These are phyloP conservation scores for Platysternon megacephalum DNA, from an alignment of 2,113 vertebrate genomes.

Conservation along the genomic window DNA sequence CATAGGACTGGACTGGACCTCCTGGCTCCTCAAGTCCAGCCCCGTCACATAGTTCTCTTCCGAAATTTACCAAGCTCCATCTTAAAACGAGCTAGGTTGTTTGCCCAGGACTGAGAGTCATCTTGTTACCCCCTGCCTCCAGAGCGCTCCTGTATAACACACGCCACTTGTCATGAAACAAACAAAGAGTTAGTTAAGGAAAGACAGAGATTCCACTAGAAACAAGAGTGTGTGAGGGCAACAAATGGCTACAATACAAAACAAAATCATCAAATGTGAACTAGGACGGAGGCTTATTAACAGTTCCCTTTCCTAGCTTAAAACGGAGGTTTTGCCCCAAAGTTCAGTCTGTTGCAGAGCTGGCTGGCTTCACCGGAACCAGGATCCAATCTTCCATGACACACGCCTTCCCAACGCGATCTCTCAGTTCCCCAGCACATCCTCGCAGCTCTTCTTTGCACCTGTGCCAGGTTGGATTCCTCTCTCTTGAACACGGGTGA, in stretches of 20 bases:
- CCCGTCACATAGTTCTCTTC: not conserved
- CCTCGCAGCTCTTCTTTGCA: not conserved
- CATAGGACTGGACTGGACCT: not conserved
- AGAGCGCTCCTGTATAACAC: not conserved
- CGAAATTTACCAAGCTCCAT: not conserved
- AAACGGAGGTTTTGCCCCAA: not conserved
- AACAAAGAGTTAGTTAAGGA: not conserved
- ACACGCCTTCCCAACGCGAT: not conserved
- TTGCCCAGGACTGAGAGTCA: not conserved
- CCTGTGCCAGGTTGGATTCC: not conserved
- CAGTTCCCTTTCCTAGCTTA: not conserved
- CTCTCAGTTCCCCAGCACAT: not conserved
- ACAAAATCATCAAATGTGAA: not conserved
- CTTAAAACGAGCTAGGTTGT: not conserved
- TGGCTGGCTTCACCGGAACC: not conserved
- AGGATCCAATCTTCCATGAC: too few species aligned
- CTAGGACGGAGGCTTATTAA: not conserved
- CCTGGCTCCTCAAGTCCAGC: too few species aligned
- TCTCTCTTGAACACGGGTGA: not conserved
- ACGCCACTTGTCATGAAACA: not conserved
- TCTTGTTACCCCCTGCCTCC: not conserved
- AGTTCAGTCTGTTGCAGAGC: not conserved
- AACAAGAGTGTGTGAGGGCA: not conserved
- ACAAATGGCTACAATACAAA: not conserved
- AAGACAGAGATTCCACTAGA: not conserved